Base-by-base conservation (phyloP, 2,113 vertebrate genomes). In the Hippocampus barbouri region DNA sequence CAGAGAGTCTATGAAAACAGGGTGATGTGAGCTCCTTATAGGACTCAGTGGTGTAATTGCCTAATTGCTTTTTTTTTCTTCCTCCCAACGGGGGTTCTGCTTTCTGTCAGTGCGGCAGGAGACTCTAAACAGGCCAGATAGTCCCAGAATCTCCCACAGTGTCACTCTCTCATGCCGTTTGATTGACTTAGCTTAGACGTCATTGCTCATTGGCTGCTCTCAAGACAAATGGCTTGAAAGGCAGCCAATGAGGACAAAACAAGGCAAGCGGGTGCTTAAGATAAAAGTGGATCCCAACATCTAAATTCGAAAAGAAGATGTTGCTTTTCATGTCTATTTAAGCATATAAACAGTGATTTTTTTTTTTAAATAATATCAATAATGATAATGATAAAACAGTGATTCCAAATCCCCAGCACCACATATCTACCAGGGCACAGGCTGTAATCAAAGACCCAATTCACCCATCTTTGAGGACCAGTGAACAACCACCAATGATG, bases 1-100 rank as follows among this genome's bases (percentile, higher is more conserved):
- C 54, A 70, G 81, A 91, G 84, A 91, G 85, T 78, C 86, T 91
- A 90, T 88, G 84, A 92, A 91, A 92, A 92, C 89, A 93, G 72
- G 63, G 73, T 68, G 77, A 89, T 88, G 84, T 85, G 70, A 69
- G 77, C 87, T 87, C 85, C 87, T 88, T 85, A 89, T 78, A 89
- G 79, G 74, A 83, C 84, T 69, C 68, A 49, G 79, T 81, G 79
- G 83, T 92, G 85, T 92, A 91, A 92, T 91, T 91, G 89, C 91
- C 91, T 92, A 91, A 93, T 93, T 91, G 88, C 88, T 92, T 90
- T 92, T 90, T 90, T 89, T 89, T 87, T 54, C 34, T 18, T 18
- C 12, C 74, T 80, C 67, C 70, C 60, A 40, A 72, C 61, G 23
- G 69, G 88, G 82, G 89, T 76, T 93, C 92, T 93, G 92, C 80